Conservation (phyloP, 1,140 invertebrate species). For the Papilio glaucus region DNA sequence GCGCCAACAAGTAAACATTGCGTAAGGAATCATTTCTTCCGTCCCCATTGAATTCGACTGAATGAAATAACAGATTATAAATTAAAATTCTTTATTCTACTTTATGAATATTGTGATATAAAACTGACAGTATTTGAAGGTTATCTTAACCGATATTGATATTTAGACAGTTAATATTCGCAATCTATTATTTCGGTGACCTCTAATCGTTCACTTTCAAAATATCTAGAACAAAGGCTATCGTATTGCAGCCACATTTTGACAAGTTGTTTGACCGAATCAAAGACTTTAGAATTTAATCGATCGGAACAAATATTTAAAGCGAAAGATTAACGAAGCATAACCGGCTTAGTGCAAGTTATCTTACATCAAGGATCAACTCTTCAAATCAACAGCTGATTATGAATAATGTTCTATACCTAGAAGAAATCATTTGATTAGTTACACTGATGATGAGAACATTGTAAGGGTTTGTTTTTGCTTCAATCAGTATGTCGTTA, state of each 20-base stretch:
- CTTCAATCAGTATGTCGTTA: constrained; percentile 19
- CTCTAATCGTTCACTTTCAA: constrained; percentile 48
- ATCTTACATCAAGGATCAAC: neutral
- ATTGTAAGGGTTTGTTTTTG: constrained; percentile 21
- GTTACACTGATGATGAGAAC: neutral
- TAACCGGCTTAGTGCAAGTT: neutral
- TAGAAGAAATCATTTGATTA: neutral
- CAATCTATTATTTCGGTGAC: constrained; percentile 42
- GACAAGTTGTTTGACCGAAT: constrained; percentile 35
- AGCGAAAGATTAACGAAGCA: constrained; percentile 16
- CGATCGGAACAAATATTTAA: constrained; percentile 12
- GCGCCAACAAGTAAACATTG: constrained; percentile 57
- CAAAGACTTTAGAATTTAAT: constrained; percentile 22
- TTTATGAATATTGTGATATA: constrained; percentile 26
- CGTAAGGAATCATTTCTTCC: constrained; percentile 47
- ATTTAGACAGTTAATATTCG: constrained; percentile 31
- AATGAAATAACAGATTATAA: constrained; percentile 34
- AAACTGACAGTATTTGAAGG: constrained; percentile 36
- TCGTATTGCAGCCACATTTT: constrained; percentile 27
- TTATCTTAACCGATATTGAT: constrained; percentile 38
- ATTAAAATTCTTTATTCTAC: constrained; percentile 17
- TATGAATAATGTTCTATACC: constrained; percentile 21
- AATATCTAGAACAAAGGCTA: constrained; percentile 50
- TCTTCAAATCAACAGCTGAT: constrained; percentile 9
- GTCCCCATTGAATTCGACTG: constrained; percentile 6